Evolutionary conservation across 2,797 vertebrate species (phyloP), one percentile per base, ranked within the genome.

Genomic region (Caiman crocodilus): DNA sequence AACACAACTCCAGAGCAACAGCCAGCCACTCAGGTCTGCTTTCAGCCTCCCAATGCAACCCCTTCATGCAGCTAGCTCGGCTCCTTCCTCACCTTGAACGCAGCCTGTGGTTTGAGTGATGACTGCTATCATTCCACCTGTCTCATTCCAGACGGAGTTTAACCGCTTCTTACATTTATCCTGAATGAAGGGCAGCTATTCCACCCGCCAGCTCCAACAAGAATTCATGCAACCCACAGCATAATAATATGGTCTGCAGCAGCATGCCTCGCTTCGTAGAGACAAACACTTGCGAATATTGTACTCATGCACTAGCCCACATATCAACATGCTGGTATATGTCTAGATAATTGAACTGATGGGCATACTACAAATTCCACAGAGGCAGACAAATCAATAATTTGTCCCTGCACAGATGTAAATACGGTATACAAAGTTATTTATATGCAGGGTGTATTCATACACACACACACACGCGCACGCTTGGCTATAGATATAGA

Each of bases 201-300:
- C 2, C 59, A 82, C 30, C n/a, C 30, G 10, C 14, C 32, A 14
- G 42, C 42, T 50, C 42, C 42, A 50, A 11, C 42, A 50, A 10
- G 21, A 2, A 42, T 2, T 9, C 1, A 0, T 2, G 14, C 20
- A 8, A 1, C 3, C 74, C 18, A 10, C 82, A 28, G 30, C 42
- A 18, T 18, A 1, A 4, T 14, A 18, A n/a, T 4, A 0, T 0
- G 1, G 25, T 50, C 56, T 0, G 3, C 8, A 10, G n/a, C 2
- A 56, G 55, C 30, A 2, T 1, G 2, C 32, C 7, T 0, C 76
- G 4, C 28, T 67, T 25, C 16, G 12, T 2, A 3, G 60, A 10
- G 7, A 0, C 2, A 5, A 42, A 26, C 74, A 7, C 30, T 14
- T 7, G 59, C 75, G 59, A 50, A 10, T 16, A n/a, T 20, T 7